A percentile compares a stretch with the other conserved stretches of the same genome.
Evolutionary conservation across 2,797 vertebrate genomes (phyloP).

Genomic region (Lepus townsendii): DNA sequence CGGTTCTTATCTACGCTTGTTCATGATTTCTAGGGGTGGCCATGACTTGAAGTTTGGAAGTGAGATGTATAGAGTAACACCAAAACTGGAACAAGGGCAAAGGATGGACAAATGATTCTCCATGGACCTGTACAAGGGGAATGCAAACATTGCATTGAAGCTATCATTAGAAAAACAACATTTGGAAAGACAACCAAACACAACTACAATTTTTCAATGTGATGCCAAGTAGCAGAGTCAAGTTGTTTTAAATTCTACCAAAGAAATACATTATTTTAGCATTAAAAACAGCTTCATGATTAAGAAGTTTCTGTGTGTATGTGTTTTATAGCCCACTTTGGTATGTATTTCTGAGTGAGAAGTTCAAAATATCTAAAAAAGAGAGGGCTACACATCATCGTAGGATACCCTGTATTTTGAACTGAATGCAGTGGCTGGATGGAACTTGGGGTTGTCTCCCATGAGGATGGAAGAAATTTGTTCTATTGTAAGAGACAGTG

Average conservation of each 20-base stretch:
- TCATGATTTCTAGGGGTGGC: background rate
- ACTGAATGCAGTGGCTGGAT: background rate
- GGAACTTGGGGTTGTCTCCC: background rate
- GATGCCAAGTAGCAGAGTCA: background rate
- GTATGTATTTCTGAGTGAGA: background rate
- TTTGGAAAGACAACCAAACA: background rate
- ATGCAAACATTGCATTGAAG: background rate
- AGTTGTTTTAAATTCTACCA: background rate
- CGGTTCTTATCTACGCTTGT: background rate
- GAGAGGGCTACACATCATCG: background rate
- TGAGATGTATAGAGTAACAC: background rate
- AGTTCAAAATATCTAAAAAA: constrained; percentile 21
- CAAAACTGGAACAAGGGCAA: background rate
- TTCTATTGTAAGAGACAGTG: background rate
- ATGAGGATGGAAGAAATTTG: background rate
- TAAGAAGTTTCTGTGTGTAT: background rate
- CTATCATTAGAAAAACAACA: background rate
- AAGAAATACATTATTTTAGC: background rate
- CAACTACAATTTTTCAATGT: background rate
- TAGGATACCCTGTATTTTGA: background rate
- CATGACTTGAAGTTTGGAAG: background rate
- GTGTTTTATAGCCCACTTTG: background rate
- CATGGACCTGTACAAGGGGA: background rate
- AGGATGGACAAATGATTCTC: background rate
- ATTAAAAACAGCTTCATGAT: background rate